A percentile compares a stretch with the other conserved stretches of the same genome.
Evolutionary conservation across 2,888 invertebrate genomes (phyloP).

Genomic region (Lithosia quadra): DNA sequence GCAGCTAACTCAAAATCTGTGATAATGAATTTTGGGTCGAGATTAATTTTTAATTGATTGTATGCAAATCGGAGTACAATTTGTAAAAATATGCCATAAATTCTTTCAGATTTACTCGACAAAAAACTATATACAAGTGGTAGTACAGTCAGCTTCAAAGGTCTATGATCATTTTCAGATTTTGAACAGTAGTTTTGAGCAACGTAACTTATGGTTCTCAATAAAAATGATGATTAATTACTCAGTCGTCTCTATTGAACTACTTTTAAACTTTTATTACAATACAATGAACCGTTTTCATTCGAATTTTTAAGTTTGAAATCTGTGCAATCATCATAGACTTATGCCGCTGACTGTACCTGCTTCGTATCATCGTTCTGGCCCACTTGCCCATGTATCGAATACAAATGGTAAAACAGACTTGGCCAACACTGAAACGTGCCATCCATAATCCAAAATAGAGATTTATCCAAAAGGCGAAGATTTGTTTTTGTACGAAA

Average conservation of each 20-base stretch:
- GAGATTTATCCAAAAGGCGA: slow-evolving; percentile 19
- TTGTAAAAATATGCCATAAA: background rate
- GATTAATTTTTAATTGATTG: slow-evolving; percentile 16
- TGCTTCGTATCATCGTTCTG: slow-evolving; percentile 15
- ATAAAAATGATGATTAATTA: no score
- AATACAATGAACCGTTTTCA: no score
- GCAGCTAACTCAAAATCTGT: slow-evolving; percentile 23
- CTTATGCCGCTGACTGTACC: no score
- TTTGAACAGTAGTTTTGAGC: no score
- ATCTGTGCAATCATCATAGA: no score
- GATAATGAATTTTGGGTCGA: slow-evolving; percentile 18
- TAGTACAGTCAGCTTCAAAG: no score
- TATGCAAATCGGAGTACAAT: slow-evolving; percentile 2
- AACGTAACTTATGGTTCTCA: no score
- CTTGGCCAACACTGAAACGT: slow-evolving; percentile 23
- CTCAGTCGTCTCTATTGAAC: no score
- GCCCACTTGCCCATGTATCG: slow-evolving; percentile 21
- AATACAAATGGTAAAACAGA: slow-evolving; percentile 21
- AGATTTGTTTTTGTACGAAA: slow-evolving; percentile 25
- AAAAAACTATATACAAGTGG: slow-evolving; percentile 11
- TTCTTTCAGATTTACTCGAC: slow-evolving; percentile 9
- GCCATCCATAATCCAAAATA: slow-evolving; percentile 21
- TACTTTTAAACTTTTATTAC: no score
- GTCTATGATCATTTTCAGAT: no score
- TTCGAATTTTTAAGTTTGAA: no score